A percentile compares a stretch with the other conserved stretches of the same genome.
phyloP scores from a whole-genome alignment of 2,797 vertebrate genomes.

The Pseudochirops corinnae region DNA sequence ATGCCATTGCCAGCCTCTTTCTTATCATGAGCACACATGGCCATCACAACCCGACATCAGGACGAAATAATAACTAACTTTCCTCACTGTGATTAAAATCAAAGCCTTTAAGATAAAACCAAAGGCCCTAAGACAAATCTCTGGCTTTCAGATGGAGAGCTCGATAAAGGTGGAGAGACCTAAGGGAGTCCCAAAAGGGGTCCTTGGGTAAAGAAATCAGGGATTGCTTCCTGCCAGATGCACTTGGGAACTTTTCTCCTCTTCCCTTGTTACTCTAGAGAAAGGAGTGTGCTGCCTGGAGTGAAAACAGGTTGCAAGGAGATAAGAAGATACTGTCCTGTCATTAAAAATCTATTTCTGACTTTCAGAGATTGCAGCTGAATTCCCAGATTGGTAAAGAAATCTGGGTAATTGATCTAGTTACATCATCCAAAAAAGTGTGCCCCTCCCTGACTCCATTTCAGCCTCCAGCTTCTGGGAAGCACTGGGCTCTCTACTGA shows the following conservation, averaged over 20 bases:
- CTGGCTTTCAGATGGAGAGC: neutral
- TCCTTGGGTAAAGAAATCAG: neutral
- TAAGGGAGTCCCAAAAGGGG: neutral
- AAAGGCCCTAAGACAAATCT: neutral
- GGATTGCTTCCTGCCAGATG: neutral
- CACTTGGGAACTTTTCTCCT: neutral
- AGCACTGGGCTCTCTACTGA: neutral
- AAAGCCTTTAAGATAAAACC: constrained; percentile 39
- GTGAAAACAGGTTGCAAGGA: constrained; percentile 18
- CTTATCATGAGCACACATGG: neutral
- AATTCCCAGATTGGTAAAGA: constrained; percentile 53
- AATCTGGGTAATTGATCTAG: constrained; percentile 45
- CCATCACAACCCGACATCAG: neutral
- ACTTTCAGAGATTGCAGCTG: neutral
- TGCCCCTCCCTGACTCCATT: constrained; percentile 59
- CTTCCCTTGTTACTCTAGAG: neutral
- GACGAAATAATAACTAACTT: constrained; percentile 42
- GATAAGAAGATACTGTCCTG: constrained; percentile 14
- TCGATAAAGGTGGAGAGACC: neutral
- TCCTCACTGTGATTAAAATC: constrained; percentile 47
- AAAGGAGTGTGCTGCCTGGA: fast-evolving
- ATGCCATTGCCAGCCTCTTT: neutral
- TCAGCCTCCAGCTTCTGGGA: constrained; percentile 62
- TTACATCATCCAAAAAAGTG: constrained; percentile 53
- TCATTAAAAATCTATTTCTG: constrained; percentile 42